Percentiles rank a stretch among this genome's conserved stretches.
Evolutionary conservation across 2,113 vertebrate genomes (phyloP).

Genomic region (Leptobrachium ailaonicum): DNA sequence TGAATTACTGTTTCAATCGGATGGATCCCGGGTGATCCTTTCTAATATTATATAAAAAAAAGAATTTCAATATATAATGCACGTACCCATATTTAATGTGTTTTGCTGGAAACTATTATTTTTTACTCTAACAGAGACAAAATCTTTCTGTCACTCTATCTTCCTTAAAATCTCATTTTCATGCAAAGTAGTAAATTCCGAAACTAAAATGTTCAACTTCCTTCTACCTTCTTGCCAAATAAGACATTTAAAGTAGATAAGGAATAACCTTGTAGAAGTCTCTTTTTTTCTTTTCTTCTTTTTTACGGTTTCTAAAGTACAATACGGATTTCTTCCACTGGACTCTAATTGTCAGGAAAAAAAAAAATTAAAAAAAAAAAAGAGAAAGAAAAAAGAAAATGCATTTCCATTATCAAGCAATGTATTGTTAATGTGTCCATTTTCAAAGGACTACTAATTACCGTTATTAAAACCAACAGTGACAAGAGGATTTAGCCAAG

Average conservation of each 20-base stretch:
- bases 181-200: not conserved
- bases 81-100: not conserved
- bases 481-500: constrained; percentile 16
- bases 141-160: constrained; percentile 4
- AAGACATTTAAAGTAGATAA: constrained; percentile 21
- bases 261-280: constrained; percentile 11
- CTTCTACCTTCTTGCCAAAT: constrained; percentile 12
- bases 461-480: constrained; percentile 14
- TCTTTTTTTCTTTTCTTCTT: constrained; percentile 2
- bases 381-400: not conserved
- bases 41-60: not conserved
- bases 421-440: not conserved
- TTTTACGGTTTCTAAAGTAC: not conserved
- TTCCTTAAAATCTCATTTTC: not conserved
- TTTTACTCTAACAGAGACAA: not conserved
- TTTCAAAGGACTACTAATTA: constrained; percentile 10
- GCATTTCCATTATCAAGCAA: constrained; percentile 18
- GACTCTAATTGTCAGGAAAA: constrained; percentile 13
- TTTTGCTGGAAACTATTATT: constrained; percentile 5
- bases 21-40: not conserved
- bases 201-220: constrained; percentile 9
- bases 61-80: not conserved
- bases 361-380: too few relatives aligned
- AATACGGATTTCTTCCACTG: not conserved
- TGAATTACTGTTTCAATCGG: not conserved